Percentiles rank a stretch among this genome's conserved stretches.
Conservation (phyloP, 2,888 invertebrate species). For the Odontomyia ornata region DNA sequence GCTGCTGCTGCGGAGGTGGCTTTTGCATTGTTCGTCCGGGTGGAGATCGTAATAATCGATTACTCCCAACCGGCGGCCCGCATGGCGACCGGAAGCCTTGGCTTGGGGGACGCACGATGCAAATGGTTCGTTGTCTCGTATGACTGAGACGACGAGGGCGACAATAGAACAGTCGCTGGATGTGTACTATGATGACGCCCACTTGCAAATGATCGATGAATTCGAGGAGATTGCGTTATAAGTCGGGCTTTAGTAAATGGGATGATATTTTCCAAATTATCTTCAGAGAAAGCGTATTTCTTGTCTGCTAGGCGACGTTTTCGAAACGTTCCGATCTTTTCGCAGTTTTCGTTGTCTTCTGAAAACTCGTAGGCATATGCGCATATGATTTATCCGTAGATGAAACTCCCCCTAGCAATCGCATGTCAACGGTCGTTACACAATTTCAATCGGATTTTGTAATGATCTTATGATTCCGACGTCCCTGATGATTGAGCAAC, state of each 20-base stretch:
- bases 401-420: constrained; percentile 52
- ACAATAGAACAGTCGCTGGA: constrained; percentile 43
- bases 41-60: constrained; percentile 50
- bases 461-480: constrained; percentile 61
- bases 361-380: no score
- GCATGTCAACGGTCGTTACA: constrained; percentile 60
- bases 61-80: constrained; percentile 58
- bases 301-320: no score
- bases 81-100: constrained; percentile 64
- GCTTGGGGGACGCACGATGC: constrained; percentile 55
- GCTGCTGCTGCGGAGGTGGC: constrained; percentile 58
- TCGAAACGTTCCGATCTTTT: constrained; percentile 85
- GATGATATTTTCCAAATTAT: constrained; percentile 73
- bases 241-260: no score
- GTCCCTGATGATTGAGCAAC: constrained; percentile 56
- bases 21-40: constrained; percentile 54
- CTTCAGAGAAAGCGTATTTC: no score
- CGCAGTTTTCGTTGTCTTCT: constrained; percentile 86
- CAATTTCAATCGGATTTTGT: constrained; percentile 62
- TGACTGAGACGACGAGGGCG: constrained; percentile 47
- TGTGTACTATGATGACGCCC: constrained; percentile 45
- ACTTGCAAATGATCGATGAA: constrained; percentile 46
- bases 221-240: constrained; percentile 46
- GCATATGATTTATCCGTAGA: constrained; percentile 69
- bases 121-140: constrained; percentile 53